Base-by-base conservation (phyloP, 2,888 invertebrate species). In the Lasioglossum pauxillum region DNA sequence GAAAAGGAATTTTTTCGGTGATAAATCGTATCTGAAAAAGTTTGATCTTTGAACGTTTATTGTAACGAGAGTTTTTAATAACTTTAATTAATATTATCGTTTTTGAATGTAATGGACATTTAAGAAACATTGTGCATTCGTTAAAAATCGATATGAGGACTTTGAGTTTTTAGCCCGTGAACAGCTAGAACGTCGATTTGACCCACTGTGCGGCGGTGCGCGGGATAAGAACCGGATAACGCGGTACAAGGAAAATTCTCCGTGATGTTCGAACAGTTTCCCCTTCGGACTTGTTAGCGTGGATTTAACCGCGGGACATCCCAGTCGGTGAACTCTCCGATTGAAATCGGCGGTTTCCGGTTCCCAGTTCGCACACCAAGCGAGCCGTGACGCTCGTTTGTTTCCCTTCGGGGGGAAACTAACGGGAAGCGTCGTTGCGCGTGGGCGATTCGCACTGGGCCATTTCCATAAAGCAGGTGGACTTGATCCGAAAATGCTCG, bases 331-430 rank as follows among this genome's bases (percentile, higher is more conserved):
- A 82, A 76, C 44, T 19, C 89, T 23, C 23, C 91, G 93, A 93
- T 93, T 84, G 90, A 89, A 93, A 93, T 93, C 92, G 88, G 85
- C 82, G 88, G 89, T 92, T 93, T 93, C 93, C 93, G 92, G 92
- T 93, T 93, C 93, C 91, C 93, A 92, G 92, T 91, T 57, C 57
- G 57, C 89, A 71, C 89, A 85, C 89, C 88, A 89, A 90, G 88
- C 90, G 84, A 88, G 88, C 91, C 93, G 88, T 92, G 91, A 93
- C 92, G 91, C 83, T 88, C 89, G 90, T 89, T 91, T 85, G 87
- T 90, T 90, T 78, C 85, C 85, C 85, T 77, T 49, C 80, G 73
- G 85, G 85, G 84, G 87, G 72, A 82, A 84, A 41, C 81, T 80
- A 85, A 83, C 85, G 82, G 87, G 27, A 83, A 84, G 78, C 14